Percentiles rank a stretch among this genome's conserved stretches.
phyloP scores from a whole-genome alignment of 1,140 invertebrate species.

The Drosophila setifemur region DNA sequence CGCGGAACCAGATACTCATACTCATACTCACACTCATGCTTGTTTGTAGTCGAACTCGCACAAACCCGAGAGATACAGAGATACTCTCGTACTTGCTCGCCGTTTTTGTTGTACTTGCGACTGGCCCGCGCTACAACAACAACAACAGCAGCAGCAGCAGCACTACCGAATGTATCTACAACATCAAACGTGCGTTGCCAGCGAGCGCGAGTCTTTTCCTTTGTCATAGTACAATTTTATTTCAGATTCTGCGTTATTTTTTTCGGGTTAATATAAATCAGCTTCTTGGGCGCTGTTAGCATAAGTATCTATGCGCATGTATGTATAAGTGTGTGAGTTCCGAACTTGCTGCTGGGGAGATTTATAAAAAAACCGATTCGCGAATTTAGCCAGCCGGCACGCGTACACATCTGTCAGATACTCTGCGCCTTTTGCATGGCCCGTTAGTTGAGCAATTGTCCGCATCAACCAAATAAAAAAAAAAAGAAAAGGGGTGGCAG shows the following conservation, averaged over 20 bases:
- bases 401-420: slow-evolving; percentile 66
- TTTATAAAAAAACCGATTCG: no score
- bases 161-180: slow-evolving; percentile 65
- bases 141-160: slow-evolving; percentile 19
- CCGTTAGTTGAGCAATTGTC: slow-evolving; percentile 59
- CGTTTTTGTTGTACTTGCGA: slow-evolving; percentile 27
- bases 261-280: slow-evolving; percentile 76
- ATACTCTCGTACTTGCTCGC: slow-evolving; percentile 67
- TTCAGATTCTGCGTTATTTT: slow-evolving; percentile 25
- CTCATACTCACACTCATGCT: no score
- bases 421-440: slow-evolving; percentile 34
- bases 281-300: slow-evolving; percentile 31
- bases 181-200: slow-evolving; percentile 71
- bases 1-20: slow-evolving; percentile 57
- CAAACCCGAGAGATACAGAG: slow-evolving; percentile 17
- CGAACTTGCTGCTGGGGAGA: background rate
- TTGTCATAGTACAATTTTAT: slow-evolving; percentile 52
- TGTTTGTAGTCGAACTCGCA: no score
- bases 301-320: slow-evolving; percentile 1
- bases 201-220: background rate
- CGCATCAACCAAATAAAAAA: slow-evolving; percentile 27
- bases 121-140: background rate
- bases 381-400: slow-evolving; percentile 34
- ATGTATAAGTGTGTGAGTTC: slow-evolving; percentile 6
- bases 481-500: slow-evolving; percentile 24